Evolutionary conservation across 2,888 invertebrate genomes (phyloP), one percentile per base, ranked within the genome.

Genomic region (Caradrina kadenii): DNA sequence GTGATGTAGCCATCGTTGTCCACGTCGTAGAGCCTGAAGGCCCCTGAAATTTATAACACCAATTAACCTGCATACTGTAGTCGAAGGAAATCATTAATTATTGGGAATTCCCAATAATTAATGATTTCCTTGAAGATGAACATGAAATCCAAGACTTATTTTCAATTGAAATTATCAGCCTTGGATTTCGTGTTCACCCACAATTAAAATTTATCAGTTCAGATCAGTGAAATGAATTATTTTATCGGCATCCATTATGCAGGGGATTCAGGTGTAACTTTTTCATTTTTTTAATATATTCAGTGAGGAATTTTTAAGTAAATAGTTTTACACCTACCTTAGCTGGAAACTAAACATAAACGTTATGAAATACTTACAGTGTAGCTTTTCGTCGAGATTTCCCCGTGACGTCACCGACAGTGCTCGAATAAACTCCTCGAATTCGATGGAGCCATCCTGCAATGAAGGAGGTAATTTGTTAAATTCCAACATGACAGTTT

Each of bases 361-460:
- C 19, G 10, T n/a, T 49, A 49, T 49, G 7, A 39, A 49, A 7
- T 72, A 97, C 98, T 98, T 96, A 99, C 99, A 99, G 92, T 99
- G 99, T 88, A 99, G 96, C 96, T 99, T 99, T 94, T 99, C 99
- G 92, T 99, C 99, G 87, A 99, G 97, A 93, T 99, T 99, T 82
- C 99, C 99, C 91, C 99, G 97, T 92, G 99, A 99, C 97, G 99
- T 99, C 91, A 99, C 99, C 86, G 99, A 99, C 81, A 99, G 96
- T 75, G 99, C 99, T 93, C 99, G 97, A 92, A 99, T 99, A 95
- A 99, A 99, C 96, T 99, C 99, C 95, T 99, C 99, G 93, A 99
- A 99, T 94, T 99, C 99, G 94, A 99, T 99, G 89, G 99, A 98
- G 81, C 99, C 99, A 94, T 99, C 99, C 99, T 99, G 96, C 63